Conservation (phyloP, 2,797 vertebrate genomes). For the Lophius americanus region DNA sequence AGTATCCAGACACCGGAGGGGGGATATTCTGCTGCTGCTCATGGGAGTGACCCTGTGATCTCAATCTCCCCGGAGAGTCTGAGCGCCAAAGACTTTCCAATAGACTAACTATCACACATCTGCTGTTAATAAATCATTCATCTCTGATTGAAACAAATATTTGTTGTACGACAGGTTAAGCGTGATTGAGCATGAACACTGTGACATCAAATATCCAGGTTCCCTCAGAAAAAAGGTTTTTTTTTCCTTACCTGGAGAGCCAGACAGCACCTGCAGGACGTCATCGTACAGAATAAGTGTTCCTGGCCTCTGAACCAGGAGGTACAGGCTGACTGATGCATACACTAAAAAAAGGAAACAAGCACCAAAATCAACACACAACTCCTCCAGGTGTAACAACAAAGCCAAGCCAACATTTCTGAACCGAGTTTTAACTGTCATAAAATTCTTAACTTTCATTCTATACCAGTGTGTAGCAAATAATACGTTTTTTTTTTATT, state of each 20-base stretch:
- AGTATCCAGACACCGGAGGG: too few relatives aligned
- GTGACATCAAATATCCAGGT: not conserved
- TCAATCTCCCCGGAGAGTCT: too few relatives aligned
- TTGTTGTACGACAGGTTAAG: not conserved
- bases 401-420: not conserved
- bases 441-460: too few relatives aligned
- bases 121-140: too few relatives aligned
- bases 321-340: conserved; percentile 92
- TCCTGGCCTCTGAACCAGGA: conserved; percentile 92
- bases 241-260: conserved; percentile 87
- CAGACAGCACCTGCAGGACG: conserved; percentile 92
- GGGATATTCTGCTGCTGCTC: too few relatives aligned
- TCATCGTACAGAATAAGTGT: conserved; percentile 97
- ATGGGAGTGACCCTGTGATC: too few relatives aligned
- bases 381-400: conserved; percentile 6
- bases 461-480: too few relatives aligned
- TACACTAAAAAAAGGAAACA: conserved; percentile 82
- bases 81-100: too few relatives aligned
- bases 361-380: not conserved
- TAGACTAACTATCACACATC: too few relatives aligned
- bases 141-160: not conserved
- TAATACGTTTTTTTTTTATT: too few relatives aligned
- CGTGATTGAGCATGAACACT: not conserved
- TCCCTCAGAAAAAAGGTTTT: not conserved
- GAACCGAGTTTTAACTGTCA: not conserved